Conservation (phyloP, 2,888 invertebrate genomes). For the Aporophyla lueneburgensis region DNA sequence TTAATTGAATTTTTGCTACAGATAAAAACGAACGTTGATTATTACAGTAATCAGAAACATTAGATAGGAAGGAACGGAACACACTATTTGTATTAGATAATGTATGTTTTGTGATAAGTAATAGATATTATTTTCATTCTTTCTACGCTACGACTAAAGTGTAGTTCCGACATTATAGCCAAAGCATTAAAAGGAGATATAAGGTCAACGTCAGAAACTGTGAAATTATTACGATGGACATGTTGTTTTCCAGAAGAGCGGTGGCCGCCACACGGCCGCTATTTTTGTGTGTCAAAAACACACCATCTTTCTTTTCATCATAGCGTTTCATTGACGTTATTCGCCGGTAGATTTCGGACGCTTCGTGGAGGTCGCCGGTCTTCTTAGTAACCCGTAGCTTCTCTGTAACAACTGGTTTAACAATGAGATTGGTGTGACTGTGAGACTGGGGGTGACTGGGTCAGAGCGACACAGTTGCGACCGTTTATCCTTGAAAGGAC, state of each 20-base stretch:
- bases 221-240: background rate
- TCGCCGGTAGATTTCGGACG: background rate
- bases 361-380: too few species aligned
- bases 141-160: background rate
- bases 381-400: background rate
- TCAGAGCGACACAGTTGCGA: conserved; percentile 7
- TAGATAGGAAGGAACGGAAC: background rate
- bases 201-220: background rate
- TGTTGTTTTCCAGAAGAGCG: background rate
- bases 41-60: background rate
- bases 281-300: too few species aligned
- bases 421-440: conserved; percentile 2
- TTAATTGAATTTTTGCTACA: background rate
- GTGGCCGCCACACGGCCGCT: background rate
- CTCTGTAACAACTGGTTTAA: background rate
- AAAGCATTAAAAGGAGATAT: background rate
- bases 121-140: background rate
- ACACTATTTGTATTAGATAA: background rate
- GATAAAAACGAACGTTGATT: background rate
- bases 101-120: background rate
- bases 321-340: background rate
- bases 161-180: background rate
- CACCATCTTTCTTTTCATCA: background rate
- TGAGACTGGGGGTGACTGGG: conserved; percentile 29
- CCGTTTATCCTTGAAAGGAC: conserved; percentile 41